Evolutionary conservation across 2,113 vertebrate genomes (phyloP), one percentile per base, ranked within the genome.

Genomic region (Epinephelus lanceolatus): DNA sequence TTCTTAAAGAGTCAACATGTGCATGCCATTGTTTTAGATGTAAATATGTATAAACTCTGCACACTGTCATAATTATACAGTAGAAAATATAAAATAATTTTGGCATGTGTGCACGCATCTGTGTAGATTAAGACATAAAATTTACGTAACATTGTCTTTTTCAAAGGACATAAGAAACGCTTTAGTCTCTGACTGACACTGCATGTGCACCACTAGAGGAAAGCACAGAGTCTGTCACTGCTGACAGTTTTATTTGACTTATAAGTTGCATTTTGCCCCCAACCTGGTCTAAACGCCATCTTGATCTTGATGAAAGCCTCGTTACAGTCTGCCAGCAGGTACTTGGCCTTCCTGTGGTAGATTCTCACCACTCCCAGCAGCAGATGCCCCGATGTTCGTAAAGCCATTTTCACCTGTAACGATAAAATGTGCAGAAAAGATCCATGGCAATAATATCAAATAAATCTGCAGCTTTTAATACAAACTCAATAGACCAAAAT

Each of bases 301-400:
- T 99, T 99, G 93, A 99, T 99, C 94, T 99, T 99, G 92, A 99
- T 99, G 91, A 99, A 99, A 11, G 98, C 98, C 89, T 99, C 98
- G 62, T 99, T 99, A 92, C 98, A 99, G 89, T 99, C 98, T 79
- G 98, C 98, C 91, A 99, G 97, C 74, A 99, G 97, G 2, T 99
- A 99, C 75, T 99, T 99, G 88, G 98, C 98, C 96, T 99, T 99
- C 92, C 98, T 97, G 93, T 99, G 97, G 95, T 99, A 99, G 95
- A 99, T 99, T 92, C 98, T 97, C 93, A 99, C 98, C 91, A 99
- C 98, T 0, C 98, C 98, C 90, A 99, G 89, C 60, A 99, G 95
- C 78, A 99, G 97, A 86, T 99, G 98, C 74, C 98, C 98, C 42
- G 98, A 99, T 5, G 98, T 99, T 60, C 98, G 96, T 83, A 99